phyloP scores from a whole-genome alignment of 2,888 invertebrate genomes.

The Agrotis puta region DNA sequence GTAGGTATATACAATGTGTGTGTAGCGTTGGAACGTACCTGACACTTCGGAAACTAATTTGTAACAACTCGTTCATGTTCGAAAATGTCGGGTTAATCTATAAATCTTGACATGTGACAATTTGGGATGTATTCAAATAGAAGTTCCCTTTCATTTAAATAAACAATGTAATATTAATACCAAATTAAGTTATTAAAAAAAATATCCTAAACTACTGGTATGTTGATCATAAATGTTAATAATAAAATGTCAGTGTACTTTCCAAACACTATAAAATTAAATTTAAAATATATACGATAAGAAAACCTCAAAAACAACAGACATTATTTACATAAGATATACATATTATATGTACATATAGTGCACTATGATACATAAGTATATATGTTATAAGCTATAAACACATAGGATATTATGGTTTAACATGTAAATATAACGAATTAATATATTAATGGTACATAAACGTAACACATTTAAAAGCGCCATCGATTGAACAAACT shows the following conservation, averaged over 20 bases:
- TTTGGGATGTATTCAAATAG: too few relatives aligned
- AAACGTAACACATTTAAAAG: constrained; percentile 71
- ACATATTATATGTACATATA: constrained; percentile 62
- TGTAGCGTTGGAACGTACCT: constrained; percentile 14
- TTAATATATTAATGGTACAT: constrained; percentile 61
- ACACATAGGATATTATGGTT: constrained; percentile 55
- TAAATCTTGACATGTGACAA: background rate
- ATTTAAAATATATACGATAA: constrained; percentile 56
- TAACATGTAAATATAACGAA: constrained; percentile 52
- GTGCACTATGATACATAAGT: constrained; percentile 60
- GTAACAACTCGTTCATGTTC: background rate
- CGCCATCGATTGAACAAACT: constrained; percentile 75
- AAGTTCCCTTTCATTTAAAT: too few relatives aligned
- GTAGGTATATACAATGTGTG: constrained; percentile 58
- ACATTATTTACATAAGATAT: constrained; percentile 69
- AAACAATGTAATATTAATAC: too few relatives aligned
- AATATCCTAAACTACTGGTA: too few relatives aligned
- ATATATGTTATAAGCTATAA: constrained; percentile 56
- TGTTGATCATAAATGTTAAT: too few relatives aligned
- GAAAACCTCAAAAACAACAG: constrained; percentile 61
- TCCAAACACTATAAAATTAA: constrained; percentile 49
- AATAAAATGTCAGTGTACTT: constrained; percentile 20
- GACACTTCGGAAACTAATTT: constrained; percentile 13
- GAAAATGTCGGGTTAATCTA: background rate
- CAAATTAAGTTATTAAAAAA: too few relatives aligned